Evolutionary conservation across 2,113 vertebrate species (phyloP), one percentile per base, ranked within the genome.

Genomic region (Syngnathus scovelli): DNA sequence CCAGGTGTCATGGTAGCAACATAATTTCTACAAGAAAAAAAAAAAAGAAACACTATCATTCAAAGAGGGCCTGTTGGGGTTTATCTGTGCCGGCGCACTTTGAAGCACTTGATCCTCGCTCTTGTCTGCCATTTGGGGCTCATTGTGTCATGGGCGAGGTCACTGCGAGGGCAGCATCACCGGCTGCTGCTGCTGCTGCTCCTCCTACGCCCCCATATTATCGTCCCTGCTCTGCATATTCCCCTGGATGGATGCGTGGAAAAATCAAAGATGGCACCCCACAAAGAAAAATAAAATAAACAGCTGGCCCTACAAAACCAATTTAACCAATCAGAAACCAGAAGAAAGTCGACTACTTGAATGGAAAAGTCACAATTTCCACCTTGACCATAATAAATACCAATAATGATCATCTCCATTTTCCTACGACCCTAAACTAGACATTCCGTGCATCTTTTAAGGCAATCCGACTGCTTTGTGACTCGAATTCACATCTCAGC

Each of bases 21-120:
- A 81, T 61, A 69, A 77, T 77, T 84, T 76, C 78, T 81, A 71
- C 75, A 84, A 79, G 55, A 23, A 2, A 55, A 55, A 56, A 58
- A 56, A 21, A 52, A 52, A 56, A 56, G 36, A 79, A 62, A 68
- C 59, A 61, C n/a, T 76, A 86, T 86, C 84, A 87, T 85, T 68
- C 76, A 54, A 71, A 70, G 70, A 66, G 64, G 78, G 83, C 83
- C 78, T 83, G 81, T 80, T 85, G 77, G 74, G 71, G 83, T 85
- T 80, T 84, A 85, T 85, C 87, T 84, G 62, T 67, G 77, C 76
- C 75, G 82, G 64, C 82, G 85, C 75, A 88, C 87, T 85, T 89
- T 89, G 81, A 89, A 89, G 83, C 85, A 82, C 83, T 86, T 81
- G 86, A 88, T 88, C 84, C 83, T 80, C 74, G 49, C 74, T 84